Evolutionary conservation across 2,888 invertebrate genomes (phyloP).

Genomic region (Aphidius colemani): DNA sequence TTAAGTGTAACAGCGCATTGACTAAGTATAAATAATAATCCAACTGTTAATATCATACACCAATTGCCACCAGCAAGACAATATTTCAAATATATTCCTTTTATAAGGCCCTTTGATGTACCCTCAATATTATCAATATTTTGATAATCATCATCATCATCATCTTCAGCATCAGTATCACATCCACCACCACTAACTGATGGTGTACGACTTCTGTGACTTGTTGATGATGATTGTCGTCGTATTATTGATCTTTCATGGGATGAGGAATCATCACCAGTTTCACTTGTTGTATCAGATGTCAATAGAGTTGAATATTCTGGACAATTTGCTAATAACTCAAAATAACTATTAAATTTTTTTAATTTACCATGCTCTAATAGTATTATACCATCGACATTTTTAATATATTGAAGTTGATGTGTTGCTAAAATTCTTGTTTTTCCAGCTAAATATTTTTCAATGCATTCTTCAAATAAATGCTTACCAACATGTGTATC

Average conservation of each 20-base stretch:
- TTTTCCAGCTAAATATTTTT: slow-evolving; percentile 69
- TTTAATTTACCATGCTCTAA: slow-evolving; percentile 51
- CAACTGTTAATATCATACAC: slow-evolving; percentile 58
- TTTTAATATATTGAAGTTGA: slow-evolving; percentile 72
- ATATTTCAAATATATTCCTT: slow-evolving; percentile 61
- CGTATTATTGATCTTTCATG: slow-evolving; percentile 35
- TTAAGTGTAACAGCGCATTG: slow-evolving; percentile 68
- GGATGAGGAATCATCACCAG: slow-evolving; percentile 40
- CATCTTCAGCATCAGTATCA: slow-evolving; percentile 48
- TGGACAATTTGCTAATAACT: slow-evolving; percentile 46
- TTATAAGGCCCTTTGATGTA: slow-evolving; percentile 59
- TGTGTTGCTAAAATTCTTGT: slow-evolving; percentile 79
- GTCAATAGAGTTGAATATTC: slow-evolving; percentile 48
- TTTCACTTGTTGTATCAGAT: slow-evolving; percentile 41
- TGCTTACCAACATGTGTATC: slow-evolving; percentile 78
- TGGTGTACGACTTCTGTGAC: slow-evolving; percentile 53
- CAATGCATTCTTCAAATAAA: slow-evolving; percentile 76
- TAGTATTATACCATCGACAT: slow-evolving; percentile 49
- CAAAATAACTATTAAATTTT: slow-evolving; percentile 46
- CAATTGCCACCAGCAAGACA: slow-evolving; percentile 64
- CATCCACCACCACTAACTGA: slow-evolving; percentile 45
- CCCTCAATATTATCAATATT: slow-evolving; percentile 55
- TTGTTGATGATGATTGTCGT: slow-evolving; percentile 51
- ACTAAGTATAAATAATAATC: slow-evolving; percentile 63
- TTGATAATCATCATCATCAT: slow-evolving; percentile 48